Evolutionary conservation across 2,113 vertebrate species (phyloP).

Genomic region (Ellobius talpinus): DNA sequence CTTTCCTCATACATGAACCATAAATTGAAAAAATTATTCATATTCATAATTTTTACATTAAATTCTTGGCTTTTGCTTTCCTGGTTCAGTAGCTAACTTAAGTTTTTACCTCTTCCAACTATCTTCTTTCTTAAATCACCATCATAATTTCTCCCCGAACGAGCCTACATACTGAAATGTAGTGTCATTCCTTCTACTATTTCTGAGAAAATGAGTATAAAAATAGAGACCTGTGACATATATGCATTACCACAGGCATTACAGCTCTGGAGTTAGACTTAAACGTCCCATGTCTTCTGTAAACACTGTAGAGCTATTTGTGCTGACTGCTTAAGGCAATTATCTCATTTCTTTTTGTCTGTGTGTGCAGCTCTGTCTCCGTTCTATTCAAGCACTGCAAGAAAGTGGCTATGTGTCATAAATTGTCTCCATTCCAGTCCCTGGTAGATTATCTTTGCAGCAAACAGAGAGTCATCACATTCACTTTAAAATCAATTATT

Average conservation of each 20-base stretch:
- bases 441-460: neutral
- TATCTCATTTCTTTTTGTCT: neutral
- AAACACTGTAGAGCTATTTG: neutral
- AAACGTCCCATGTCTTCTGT: neutral
- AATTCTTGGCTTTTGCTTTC: neutral
- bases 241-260: neutral
- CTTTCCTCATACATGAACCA: neutral
- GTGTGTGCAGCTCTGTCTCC: neutral
- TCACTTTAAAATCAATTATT: neutral
- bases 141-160: neutral
- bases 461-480: no score
- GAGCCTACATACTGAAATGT: neutral
- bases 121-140: neutral
- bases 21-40: neutral
- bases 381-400: neutral
- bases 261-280: neutral
- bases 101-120: neutral
- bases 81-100: neutral
- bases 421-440: neutral
- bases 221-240: neutral
- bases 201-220: neutral
- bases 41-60: neutral
- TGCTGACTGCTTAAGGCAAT: neutral
- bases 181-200: neutral
- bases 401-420: neutral